Base-by-base conservation (phyloP, 2,113 vertebrate genomes). In the Maccullochella peelii region DNA sequence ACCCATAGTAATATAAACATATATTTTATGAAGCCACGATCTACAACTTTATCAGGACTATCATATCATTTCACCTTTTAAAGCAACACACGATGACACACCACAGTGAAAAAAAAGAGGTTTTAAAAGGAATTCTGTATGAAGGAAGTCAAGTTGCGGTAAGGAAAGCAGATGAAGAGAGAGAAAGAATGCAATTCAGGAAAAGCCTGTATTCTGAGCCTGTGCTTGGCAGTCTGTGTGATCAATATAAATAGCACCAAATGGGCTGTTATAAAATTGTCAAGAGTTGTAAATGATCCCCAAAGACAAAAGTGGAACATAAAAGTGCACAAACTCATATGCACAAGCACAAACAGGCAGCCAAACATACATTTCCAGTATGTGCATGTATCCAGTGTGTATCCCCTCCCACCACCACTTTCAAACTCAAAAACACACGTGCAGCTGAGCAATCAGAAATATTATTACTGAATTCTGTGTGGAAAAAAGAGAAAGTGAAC, bases 191-290 rank as follows among this genome's bases (percentile, higher is more conserved):
- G 52, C 8, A 69, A 57, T 85, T 86, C 73, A 80, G 59, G 57
- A 76, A 79, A 82, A 86, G 84, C 52, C 71, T 82, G 83, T 82
- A 71, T 78, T 91, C 69, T 84, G 81, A 87, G 88, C 62, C 83
- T 76, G 85, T 59, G 69, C 85, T 80, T 89, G 78, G 85, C 88
- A 91, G 87, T 50, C 54, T 72, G 62, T 82, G 75, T 88, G 87
- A 93, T 94, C 92, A 91, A 90, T 93, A 92, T 89, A 91, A 93
- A 93, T 91, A 91, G 86, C 85, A 91, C 59, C 69, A 86, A 94
- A 89, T 87, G 73, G 88, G 73, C 88, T 90, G 84, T 88, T 91
- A 86, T 79, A 88, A 93, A 93, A 91, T 87, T 89, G 86, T 90
- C 25, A 49, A 80, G 80, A 89, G 73, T 79, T 91, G 83, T 89